Evolutionary conservation across 2,888 invertebrate genomes (phyloP).

Genomic region (Pomacea canaliculata): DNA sequence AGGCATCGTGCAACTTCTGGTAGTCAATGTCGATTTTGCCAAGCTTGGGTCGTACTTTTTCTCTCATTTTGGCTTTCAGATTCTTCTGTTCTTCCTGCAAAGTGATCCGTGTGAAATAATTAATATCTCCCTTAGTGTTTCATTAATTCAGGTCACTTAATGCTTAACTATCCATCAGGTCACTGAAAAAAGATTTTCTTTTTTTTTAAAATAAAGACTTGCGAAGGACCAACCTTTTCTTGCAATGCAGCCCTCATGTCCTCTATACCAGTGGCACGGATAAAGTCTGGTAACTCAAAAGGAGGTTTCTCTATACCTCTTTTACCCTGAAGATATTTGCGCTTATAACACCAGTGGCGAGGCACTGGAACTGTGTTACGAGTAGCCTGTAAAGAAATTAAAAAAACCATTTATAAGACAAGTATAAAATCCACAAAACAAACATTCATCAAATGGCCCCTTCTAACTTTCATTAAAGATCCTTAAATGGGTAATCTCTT

Average conservation of each 20-base stretch:
- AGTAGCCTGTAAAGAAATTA: slow-evolving; percentile 75
- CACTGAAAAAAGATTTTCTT: neutral
- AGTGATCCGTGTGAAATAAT: neutral
- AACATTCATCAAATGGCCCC: no score
- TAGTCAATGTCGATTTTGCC: slow-evolving; percentile 99
- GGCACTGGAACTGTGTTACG: slow-evolving; percentile 98
- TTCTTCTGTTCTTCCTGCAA: slow-evolving; percentile 68
- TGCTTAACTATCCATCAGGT: neutral
- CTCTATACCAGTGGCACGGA: slow-evolving; percentile 99
- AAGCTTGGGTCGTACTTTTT: slow-evolving; percentile 94
- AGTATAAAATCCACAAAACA: no score
- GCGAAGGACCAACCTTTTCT: slow-evolving; percentile 78
- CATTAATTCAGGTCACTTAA: neutral
- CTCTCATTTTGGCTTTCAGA: slow-evolving; percentile 94
- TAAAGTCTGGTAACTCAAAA: slow-evolving; percentile 98
- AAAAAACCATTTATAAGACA: neutral
- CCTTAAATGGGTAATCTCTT: no score
- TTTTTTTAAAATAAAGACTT: no score
- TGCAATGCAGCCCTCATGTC: slow-evolving; percentile 99
- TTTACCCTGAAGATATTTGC: slow-evolving; percentile 91
- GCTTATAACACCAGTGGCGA: slow-evolving; percentile 97
- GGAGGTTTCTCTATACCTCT: slow-evolving; percentile 99
- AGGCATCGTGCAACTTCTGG: slow-evolving; percentile 98
- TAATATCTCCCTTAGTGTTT: neutral
- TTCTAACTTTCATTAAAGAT: no score